phyloP scores from a whole-genome alignment of 2,113 vertebrate genomes.

The cattle (Bos taurus) region ARS-UCD2.0 NC_037342.1:20559001-20559500 shows the following conservation, averaged over 20 bases:
- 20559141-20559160: neutral
- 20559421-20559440: neutral
- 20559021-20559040: slow-evolving; percentile 49
- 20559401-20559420: neutral
- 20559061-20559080: slow-evolving; percentile 34
- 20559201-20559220: neutral
- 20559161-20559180: neutral
- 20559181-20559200: neutral
- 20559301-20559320: neutral
- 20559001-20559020: neutral
- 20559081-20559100: neutral
- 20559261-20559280: neutral
- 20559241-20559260: neutral
- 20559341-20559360: neutral
- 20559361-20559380: neutral
- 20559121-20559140: neutral
- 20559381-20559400: neutral
- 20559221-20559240: neutral
- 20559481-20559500: neutral
- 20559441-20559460: neutral
- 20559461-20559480: neutral
- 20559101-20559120: neutral
- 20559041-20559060: slow-evolving; percentile 49
- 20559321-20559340: neutral
- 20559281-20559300: neutral